Conservation (phyloP, 2,888 invertebrate species). For the Synanthedon myopaeformis region DNA sequence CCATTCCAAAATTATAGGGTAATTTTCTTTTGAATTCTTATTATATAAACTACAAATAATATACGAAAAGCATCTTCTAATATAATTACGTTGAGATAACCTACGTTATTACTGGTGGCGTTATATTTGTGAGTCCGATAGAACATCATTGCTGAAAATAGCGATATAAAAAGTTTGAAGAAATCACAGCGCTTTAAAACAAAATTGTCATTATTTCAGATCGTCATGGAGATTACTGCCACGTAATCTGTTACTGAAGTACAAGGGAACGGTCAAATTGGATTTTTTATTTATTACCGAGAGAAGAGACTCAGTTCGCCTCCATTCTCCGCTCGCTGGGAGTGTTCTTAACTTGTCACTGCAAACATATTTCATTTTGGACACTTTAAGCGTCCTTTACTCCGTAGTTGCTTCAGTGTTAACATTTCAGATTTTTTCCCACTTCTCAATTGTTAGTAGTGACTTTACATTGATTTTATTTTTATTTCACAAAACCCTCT, state of each 20-base stretch:
- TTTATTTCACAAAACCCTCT: no score
- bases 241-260: constrained; percentile 15
- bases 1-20: no score
- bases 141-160: no score
- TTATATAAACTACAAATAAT: no score
- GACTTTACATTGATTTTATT: no score
- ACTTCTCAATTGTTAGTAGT: constrained; percentile 2
- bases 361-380: constrained; percentile 41
- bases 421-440: constrained; percentile 1
- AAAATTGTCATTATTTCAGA: neutral
- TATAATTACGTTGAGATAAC: no score
- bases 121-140: no score
- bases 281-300: constrained; percentile 24
- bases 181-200: no score
- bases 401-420: constrained; percentile 6
- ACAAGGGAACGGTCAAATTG: constrained; percentile 11
- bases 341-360: constrained; percentile 39
- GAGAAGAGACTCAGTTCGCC: constrained; percentile 11
- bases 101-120: no score
- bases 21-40: no score
- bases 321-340: constrained; percentile 13
- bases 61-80: no score
- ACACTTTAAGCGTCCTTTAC: constrained; percentile 24
- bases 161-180: no score
- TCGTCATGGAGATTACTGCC: constrained; percentile 17